A percentile compares a stretch with the other conserved stretches of the same genome.
phyloP scores from a whole-genome alignment of 2,797 vertebrate species.

The Chloroceryle inda region DNA sequence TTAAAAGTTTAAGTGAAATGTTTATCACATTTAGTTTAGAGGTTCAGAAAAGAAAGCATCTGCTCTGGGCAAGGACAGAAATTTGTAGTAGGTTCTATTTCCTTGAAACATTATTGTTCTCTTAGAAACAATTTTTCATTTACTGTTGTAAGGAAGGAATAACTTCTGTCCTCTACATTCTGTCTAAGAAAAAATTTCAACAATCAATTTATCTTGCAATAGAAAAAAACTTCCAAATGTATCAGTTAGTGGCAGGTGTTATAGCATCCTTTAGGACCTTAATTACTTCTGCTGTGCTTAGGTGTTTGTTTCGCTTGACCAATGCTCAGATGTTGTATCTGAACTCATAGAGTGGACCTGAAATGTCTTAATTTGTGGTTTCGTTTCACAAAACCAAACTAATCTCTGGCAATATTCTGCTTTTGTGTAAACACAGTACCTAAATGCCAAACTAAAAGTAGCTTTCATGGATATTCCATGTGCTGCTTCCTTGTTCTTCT shows the following conservation, averaged over 20 bases:
- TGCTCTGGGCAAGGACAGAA: not conserved
- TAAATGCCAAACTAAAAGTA: not conserved
- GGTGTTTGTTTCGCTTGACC: not conserved
- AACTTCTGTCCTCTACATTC: not conserved
- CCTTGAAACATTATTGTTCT: not conserved
- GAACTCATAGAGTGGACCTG: not conserved
- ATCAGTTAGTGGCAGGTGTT: not conserved
- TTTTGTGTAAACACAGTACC: rapidly evolving
- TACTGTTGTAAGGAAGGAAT: not conserved
- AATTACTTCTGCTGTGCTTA: not conserved
- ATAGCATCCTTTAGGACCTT: not conserved
- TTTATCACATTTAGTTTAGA: not conserved
- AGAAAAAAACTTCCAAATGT: not conserved
- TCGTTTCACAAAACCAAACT: not conserved
- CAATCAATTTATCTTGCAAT: not conserved
- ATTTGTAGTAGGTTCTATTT: constrained; percentile 4
- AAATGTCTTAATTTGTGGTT: not conserved
- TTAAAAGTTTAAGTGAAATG: constrained; percentile 36
- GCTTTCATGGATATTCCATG: not conserved
- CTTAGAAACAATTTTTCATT: not conserved
- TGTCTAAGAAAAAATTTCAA: no score
- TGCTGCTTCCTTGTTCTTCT: not conserved
- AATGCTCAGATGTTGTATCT: not conserved
- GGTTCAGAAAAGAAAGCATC: not conserved
- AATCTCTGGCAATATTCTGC: not conserved